Evolutionary conservation across 2,797 vertebrate genomes (phyloP), one percentile per base, ranked within the genome.

Genomic region (Bovichtus diacanthus): DNA sequence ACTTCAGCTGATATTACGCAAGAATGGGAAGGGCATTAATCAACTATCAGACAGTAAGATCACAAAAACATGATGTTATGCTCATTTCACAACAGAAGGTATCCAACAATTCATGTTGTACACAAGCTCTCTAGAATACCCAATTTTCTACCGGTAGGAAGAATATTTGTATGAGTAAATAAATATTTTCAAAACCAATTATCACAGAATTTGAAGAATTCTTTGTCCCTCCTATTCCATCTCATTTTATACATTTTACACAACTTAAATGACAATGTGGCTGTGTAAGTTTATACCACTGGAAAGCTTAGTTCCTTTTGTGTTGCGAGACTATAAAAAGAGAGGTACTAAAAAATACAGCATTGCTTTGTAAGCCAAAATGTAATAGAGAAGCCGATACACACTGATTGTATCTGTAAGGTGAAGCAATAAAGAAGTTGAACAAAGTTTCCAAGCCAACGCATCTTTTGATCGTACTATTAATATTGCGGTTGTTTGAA

Each of bases 1-100:
- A 82, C 66, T 80, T 68, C 9, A 78, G 49, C 12, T 55, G 29
- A 67, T 31, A 70, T 82, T 81, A 68, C 46, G 80, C 68, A 86
- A 87, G 54, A 83, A 34, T 6, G 27, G 70, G 49, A 7, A 62
- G 25, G 68, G 55, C 80, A 70, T 54, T 78, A 27, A 12, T 56
- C 25, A 63, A 61, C 51, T n/a, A 38, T 62, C 41, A 23, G 5
- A 7, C 34, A 25, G n/a, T 7, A n/a, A 27, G 56, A 43, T 73
- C 39, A 27, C 41, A 44, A n/a, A 63, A 53, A 60, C 38, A 31
- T 11, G 50, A 59, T 38, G 29, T 36, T 12, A 38, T 41, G 50
- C 8, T 12, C 19, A 49, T 62, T 81, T 59, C 18, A 1, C 66
- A 66, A 21, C 1, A 9, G n/a, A 5, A 69, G n/a, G 21, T n/a